phyloP scores from a whole-genome alignment of 2,888 invertebrate genomes.

The Seladonia tumulorum region DNA sequence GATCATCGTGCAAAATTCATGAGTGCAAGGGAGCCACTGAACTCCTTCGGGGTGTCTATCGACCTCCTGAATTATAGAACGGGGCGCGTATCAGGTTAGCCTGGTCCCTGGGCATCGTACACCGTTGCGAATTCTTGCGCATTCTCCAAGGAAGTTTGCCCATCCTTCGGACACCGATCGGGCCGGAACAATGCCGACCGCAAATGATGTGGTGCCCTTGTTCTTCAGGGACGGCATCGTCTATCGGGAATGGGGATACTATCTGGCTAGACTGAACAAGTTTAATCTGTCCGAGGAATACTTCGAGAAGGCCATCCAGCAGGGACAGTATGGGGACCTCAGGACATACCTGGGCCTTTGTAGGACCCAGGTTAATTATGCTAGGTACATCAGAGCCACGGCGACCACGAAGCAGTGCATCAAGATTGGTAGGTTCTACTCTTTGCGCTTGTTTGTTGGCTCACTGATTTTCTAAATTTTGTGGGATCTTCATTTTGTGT shows the following conservation, averaged over 20 bases:
- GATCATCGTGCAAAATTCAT: slow-evolving; percentile 46
- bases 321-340: slow-evolving; percentile 66
- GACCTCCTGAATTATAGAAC: slow-evolving; percentile 13
- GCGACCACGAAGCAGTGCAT: slow-evolving; percentile 73
- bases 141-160: background rate
- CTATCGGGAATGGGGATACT: slow-evolving; percentile 79
- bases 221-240: slow-evolving; percentile 72
- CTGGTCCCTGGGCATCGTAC: background rate
- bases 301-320: slow-evolving; percentile 73
- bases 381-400: slow-evolving; percentile 73
- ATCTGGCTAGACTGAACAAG: slow-evolving; percentile 66
- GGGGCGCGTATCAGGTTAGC: slow-evolving; percentile 21
- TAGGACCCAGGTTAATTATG: slow-evolving; percentile 70
- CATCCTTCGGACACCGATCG: background rate
- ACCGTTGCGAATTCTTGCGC: slow-evolving; percentile 2
- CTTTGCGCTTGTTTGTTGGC: background rate
- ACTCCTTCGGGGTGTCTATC: background rate
- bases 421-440: slow-evolving; percentile 69
- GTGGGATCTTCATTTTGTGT: background rate
- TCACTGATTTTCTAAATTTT: too few relatives aligned
- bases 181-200: slow-evolving; percentile 38
- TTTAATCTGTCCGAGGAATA: slow-evolving; percentile 69
- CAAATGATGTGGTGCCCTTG: slow-evolving; percentile 51
- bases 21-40: slow-evolving; percentile 27
- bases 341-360: slow-evolving; percentile 75